Evolutionary conservation across 2,797 vertebrate species (phyloP), one percentile per base, ranked within the genome.

Genomic region (Onychomys leucogaster): DNA sequence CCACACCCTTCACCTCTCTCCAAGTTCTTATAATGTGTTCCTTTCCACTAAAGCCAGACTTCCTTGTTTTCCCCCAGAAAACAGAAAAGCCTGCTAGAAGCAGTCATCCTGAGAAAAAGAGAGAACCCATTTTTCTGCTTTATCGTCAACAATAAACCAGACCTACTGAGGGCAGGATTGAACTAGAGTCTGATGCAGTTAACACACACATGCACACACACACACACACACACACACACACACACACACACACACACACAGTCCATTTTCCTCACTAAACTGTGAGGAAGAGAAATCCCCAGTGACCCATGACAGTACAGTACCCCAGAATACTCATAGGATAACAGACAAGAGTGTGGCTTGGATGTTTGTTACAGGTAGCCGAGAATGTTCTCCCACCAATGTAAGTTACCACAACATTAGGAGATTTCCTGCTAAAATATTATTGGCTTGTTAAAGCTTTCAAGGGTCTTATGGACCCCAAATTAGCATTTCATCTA

Each of bases 101-200:
- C 32, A 1, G 61, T 5, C 34, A 0, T 25, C 13, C 6, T 0
- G n/a, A 90, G 12, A 21, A 59, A 49, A 12, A 7, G 23, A 13
- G 2, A 11, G 16, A n/a, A 25, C 37, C 6, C 32, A 29, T 25
- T 81, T 52, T 12, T 52, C 21, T 61, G 14, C 21, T 5, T 34
- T 29, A 52, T 86, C 61, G 90, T 77, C 83, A 82, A 90, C n/a
- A 95, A 97, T 96, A 97, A 57, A 97, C 69, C 82, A 57, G 88
- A 90, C 92, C 46, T 84, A 94, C 94, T 57, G 57, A 96, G 94
- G 59, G 95, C 32, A 77, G 46, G 8, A 59, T 88, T 61, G 49
- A 98, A 96, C 97, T 97, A 98, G 96, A 96, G 95, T 55, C 88
- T 96, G 94, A 98, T 92, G 88, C 23, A 57, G 92, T 96, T 91